These are phyloP conservation scores for Dromococcyx pavoninus DNA, from an alignment of 2,797 vertebrate genomes.

Conservation along the genomic window DNA sequence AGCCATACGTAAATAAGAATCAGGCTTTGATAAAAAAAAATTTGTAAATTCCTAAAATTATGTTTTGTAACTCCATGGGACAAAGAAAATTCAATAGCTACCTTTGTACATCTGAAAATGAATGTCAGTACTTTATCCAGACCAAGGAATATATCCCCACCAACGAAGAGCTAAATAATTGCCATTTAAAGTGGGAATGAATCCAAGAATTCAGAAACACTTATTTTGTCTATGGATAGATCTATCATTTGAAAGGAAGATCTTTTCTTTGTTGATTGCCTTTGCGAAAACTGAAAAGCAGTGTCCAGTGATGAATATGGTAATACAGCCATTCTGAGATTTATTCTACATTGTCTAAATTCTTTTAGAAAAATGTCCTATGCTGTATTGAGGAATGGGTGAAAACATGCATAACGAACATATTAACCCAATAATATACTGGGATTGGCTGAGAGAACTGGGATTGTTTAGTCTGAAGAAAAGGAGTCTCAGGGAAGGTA, in stretches of 20 bases:
- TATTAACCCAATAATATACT: neutral
- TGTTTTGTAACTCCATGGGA: neutral
- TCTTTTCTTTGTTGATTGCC: neutral
- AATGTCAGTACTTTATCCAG: neutral
- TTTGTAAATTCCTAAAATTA: neutral
- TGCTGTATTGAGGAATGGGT: neutral
- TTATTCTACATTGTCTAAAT: neutral
- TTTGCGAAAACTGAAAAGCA: slow-evolving; percentile 1
- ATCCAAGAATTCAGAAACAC: neutral
- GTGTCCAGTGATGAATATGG: neutral
- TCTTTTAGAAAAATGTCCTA: neutral
- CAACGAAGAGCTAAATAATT: neutral
- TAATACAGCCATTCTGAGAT: neutral
- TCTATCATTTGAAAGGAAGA: neutral
- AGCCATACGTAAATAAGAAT: neutral
- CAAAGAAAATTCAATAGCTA: neutral
- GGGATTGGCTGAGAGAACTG: neutral
- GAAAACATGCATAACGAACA: neutral
- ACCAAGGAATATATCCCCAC: neutral
- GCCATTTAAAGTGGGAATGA: neutral
- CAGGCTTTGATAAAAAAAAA: neutral
- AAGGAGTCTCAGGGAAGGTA: neutral
- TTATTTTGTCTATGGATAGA: slow-evolving; percentile 4
- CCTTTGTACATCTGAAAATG: neutral
- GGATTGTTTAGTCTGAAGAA: neutral